phyloP scores from a whole-genome alignment of 1,140 invertebrate genomes.

The Apis laboriosa region DNA sequence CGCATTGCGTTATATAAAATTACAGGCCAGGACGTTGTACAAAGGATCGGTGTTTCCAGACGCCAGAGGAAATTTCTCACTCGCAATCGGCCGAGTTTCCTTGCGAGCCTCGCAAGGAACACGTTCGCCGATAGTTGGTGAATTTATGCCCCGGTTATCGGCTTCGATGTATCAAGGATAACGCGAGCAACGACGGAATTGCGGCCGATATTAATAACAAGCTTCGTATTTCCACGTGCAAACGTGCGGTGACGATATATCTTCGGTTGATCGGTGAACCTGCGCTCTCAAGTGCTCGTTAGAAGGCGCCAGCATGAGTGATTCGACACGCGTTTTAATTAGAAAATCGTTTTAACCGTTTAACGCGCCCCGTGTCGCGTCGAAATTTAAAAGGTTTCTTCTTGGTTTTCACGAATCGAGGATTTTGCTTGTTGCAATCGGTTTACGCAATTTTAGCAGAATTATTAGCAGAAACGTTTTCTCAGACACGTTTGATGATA shows the following conservation, averaged over 20 bases:
- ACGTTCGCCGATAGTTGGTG: slow-evolving; percentile 35
- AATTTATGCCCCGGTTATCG: slow-evolving; percentile 47
- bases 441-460: neutral
- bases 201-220: slow-evolving; percentile 44
- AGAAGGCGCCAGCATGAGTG: neutral
- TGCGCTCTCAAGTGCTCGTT: neutral
- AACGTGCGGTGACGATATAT: slow-evolving; percentile 17
- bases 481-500: slow-evolving; percentile 4
- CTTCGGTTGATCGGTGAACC: neutral
- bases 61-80: slow-evolving; percentile 40
- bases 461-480: neutral
- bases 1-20: slow-evolving; percentile 42
- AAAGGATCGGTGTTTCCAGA: neutral
- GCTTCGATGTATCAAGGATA: slow-evolving; percentile 39
- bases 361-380: neutral
- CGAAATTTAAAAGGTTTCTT: neutral
- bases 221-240: neutral
- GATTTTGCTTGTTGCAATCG: neutral
- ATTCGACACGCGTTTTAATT: slow-evolving; percentile 8
- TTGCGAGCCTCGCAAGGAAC: neutral
- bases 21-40: slow-evolving; percentile 23
- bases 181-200: slow-evolving; percentile 30
- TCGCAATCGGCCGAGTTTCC: slow-evolving; percentile 30
- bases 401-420: neutral
- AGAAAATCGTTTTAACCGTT: neutral